A percentile compares a stretch with the other conserved stretches of the same genome.
Evolutionary conservation across 2,113 vertebrate genomes (phyloP).

Genomic region (Chloropsis cyanopogon): DNA sequence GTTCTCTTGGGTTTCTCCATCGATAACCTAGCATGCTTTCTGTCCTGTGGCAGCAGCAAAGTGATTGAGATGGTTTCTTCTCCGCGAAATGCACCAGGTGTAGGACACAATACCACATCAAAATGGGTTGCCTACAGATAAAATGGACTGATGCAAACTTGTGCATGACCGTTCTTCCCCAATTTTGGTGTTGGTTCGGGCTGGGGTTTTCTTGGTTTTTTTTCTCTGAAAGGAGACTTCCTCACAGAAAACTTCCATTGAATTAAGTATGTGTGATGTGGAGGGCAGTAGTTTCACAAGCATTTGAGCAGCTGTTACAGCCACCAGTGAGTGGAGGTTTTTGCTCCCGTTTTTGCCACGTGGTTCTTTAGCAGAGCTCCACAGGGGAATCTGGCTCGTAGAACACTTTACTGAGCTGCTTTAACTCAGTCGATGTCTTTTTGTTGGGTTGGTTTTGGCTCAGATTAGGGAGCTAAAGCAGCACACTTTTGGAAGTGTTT

Average conservation of each 20-base stretch:
- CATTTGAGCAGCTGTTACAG: background rate
- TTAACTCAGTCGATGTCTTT: accelerated
- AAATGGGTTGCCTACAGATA: accelerated
- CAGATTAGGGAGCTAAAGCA: background rate
- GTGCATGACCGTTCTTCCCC: too few relatives aligned
- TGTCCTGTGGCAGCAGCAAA: background rate
- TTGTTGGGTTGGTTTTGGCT: background rate
- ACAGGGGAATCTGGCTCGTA: accelerated
- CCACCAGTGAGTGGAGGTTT: background rate
- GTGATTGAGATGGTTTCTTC: background rate
- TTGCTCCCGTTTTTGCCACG: background rate
- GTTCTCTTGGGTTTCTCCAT: accelerated
- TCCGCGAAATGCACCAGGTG: background rate
- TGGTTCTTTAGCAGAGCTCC: background rate
- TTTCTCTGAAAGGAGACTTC: background rate
- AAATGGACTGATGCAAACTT: background rate
- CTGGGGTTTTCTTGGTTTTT: background rate
- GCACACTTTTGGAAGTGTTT: background rate
- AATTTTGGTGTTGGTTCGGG: accelerated
- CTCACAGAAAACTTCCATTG: background rate
- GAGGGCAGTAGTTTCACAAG: background rate
- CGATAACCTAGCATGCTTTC: accelerated
- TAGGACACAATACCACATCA: too few relatives aligned
- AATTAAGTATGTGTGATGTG: background rate
- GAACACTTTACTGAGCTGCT: background rate